Percentiles rank a stretch among this genome's conserved stretches.
phyloP scores from a whole-genome alignment of 2,113 vertebrate genomes.

The Phalacrocorax carbo region DNA sequence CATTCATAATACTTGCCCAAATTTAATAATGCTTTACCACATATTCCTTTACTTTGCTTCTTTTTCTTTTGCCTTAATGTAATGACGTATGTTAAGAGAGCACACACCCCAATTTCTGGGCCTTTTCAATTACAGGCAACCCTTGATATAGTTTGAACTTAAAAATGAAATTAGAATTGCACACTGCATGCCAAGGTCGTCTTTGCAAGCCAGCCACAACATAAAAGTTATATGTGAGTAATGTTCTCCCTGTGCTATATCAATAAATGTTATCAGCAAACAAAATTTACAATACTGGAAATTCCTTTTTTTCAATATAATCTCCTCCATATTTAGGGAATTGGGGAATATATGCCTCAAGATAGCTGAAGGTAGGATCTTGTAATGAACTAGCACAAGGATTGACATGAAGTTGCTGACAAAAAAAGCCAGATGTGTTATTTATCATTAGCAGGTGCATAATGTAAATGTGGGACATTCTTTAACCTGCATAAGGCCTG shows the following conservation, averaged over 20 bases:
- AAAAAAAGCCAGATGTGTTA: background rate
- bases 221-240: background rate
- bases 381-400: background rate
- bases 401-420: background rate
- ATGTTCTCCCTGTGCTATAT: background rate
- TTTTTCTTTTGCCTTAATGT: background rate
- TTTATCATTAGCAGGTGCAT: background rate
- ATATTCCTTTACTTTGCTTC: background rate
- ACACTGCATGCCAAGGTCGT: background rate
- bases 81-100: background rate
- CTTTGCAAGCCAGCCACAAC: slow-evolving; percentile 6
- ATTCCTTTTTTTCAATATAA: background rate
- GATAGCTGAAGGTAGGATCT: background rate
- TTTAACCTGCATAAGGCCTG: background rate
- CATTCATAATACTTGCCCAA: background rate
- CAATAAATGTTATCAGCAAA: background rate
- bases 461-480: background rate
- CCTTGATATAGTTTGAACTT: background rate
- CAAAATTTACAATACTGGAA: background rate
- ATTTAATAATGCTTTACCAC: background rate
- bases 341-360: background rate
- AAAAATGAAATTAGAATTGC: background rate
- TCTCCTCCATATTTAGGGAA: background rate
- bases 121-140: slow-evolving; percentile 11
- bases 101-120: background rate